Base-by-base conservation (phyloP, 2,888 invertebrate genomes). In the Barypeithes pellucidus region DNA sequence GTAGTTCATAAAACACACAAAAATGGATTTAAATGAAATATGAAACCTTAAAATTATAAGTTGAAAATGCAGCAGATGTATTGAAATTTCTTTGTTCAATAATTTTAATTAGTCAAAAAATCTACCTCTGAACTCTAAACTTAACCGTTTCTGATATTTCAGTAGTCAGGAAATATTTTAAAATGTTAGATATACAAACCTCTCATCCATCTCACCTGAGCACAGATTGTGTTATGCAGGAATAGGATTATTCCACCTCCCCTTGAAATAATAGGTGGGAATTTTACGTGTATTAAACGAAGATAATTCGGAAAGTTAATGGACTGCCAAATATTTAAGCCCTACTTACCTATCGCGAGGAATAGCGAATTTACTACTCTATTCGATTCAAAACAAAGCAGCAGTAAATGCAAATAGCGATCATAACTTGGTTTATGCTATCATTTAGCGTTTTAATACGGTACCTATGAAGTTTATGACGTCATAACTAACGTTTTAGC, bases 391-490 rank as follows among this genome's bases (percentile, higher is more conserved):
- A 82, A 83, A 82, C 81, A 82, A 81, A 61, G 72, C 67, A 54
- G 67, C 57, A 33, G 82, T 83, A 83, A 83, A 83, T 83, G 83
- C 83, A 83, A 83, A 83, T 83, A 81, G 82, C 81, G 79, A 80
- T 82, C 82, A 82, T 83, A 83, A 82, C 83, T 82, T 80, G 80
- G 73, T 83, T 84, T 83, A 84, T 83, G 80, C 76, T 77, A 80
- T 79, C 81, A 81, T 82, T 83, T 82, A 75, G 81, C 82, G 79
- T 79, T 83, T 83, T 83, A 82, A 83, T 81, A 79, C 81, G 80
- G 77, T 65, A 69, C 54, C 66, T 80, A 81, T 82, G 81, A 81
- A 82, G 81, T 74, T 83, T 83, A 84, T 82, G 78, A 79, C 79
- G 79, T 82, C 80, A 82, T 84, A 83, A 84, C 82, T 74, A 75